Evolutionary conservation across 2,797 vertebrate species (phyloP).

Genomic region (Hypotaenidia philippensis): DNA sequence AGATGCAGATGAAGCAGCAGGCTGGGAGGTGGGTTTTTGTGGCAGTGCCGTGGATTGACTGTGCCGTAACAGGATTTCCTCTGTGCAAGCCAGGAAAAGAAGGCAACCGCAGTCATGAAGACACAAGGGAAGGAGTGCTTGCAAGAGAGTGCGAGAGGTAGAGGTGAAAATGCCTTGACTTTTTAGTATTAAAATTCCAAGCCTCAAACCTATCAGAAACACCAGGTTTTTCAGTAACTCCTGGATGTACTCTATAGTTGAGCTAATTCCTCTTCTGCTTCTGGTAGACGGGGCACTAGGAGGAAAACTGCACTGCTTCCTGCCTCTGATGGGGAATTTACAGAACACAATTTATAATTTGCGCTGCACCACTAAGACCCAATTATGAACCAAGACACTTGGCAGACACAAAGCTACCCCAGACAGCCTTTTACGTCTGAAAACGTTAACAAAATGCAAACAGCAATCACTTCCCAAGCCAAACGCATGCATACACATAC

Average conservation of each 20-base stretch:
- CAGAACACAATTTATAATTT: constrained; percentile 1
- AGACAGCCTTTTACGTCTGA: not conserved
- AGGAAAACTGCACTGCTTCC: not conserved
- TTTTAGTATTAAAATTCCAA: not conserved
- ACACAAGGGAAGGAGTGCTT: not conserved
- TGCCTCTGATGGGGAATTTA: constrained; percentile 7
- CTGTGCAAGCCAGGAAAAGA: constrained; percentile 16
- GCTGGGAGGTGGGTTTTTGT: not conserved
- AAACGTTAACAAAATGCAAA: constrained; percentile 16
- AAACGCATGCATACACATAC: not conserved
- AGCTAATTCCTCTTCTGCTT: constrained; percentile 24
- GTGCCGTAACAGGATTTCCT: constrained; percentile 44
- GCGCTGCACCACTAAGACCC: not conserved
- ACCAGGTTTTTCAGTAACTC: constrained; percentile 11
- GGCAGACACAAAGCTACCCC: not conserved
- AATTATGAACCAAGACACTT: not conserved
- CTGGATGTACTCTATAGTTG: not conserved
- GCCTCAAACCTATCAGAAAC: not conserved
- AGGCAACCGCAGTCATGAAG: constrained; percentile 18
- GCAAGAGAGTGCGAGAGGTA: not conserved
- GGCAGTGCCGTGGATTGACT: not conserved
- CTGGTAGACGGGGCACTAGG: not conserved
- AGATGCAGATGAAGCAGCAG: not conserved
- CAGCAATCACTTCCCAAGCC: not conserved
- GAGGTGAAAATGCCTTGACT: not conserved